Percentiles rank a stretch among this genome's conserved stretches.
phyloP scores from a whole-genome alignment of 1,140 invertebrate species.

The Hirudo medicinalis region DNA sequence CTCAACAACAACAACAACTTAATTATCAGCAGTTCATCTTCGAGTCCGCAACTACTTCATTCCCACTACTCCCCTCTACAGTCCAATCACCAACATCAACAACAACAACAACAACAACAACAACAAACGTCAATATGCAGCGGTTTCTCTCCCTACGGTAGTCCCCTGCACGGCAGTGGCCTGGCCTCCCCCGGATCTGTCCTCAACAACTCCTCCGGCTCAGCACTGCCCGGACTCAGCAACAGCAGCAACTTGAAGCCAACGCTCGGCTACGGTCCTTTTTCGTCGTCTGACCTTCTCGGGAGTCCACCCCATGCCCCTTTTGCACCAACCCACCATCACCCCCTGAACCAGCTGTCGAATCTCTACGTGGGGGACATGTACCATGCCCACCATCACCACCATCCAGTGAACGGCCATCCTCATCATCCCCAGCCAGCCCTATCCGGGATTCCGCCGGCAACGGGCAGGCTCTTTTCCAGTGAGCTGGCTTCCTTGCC shows the following conservation, averaged over 20 bases:
- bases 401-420: background rate
- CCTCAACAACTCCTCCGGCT: slow-evolving; percentile 6
- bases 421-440: background rate
- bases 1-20: slow-evolving; percentile 2
- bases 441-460: background rate
- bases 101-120: slow-evolving; percentile 4
- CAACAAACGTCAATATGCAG: slow-evolving; percentile 6
- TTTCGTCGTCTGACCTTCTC: background rate
- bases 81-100: background rate
- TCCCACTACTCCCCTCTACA: background rate
- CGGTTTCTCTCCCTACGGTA: slow-evolving; percentile 12
- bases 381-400: slow-evolving; percentile 1
- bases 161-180: background rate
- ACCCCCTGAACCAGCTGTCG: background rate
- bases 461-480: background rate
- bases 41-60: slow-evolving; percentile 4
- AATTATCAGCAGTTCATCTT: background rate
- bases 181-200: background rate
- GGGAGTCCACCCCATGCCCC: background rate
- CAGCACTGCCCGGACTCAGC: background rate
- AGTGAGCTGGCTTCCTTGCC: slow-evolving; percentile 7
- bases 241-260: background rate
- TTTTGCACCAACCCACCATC: background rate
- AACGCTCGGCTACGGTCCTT: background rate
- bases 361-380: slow-evolving; percentile 8